phyloP scores from a whole-genome alignment of 1,140 invertebrate species.

The Drosophila bocqueti region DNA sequence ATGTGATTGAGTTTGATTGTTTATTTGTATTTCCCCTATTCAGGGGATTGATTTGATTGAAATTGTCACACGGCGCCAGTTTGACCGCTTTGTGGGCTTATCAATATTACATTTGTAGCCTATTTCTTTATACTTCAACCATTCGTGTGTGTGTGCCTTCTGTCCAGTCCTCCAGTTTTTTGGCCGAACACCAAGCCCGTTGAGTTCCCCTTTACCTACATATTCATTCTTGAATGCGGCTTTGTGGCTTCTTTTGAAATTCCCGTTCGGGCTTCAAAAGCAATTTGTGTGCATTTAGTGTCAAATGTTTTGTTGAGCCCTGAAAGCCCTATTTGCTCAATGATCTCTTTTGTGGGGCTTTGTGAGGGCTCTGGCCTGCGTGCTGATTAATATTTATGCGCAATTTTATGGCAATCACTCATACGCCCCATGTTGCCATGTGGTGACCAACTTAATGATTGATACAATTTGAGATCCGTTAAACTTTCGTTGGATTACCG shows the following conservation, averaged over 20 bases:
- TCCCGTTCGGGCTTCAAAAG: slow-evolving; percentile 65
- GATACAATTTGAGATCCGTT: slow-evolving; percentile 68
- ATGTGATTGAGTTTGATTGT: slow-evolving; percentile 83
- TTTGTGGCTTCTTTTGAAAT: slow-evolving; percentile 62
- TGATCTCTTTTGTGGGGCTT: slow-evolving; percentile 42
- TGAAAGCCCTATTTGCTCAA: slow-evolving; percentile 43
- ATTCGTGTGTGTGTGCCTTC: not conserved
- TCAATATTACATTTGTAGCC: slow-evolving; percentile 72
- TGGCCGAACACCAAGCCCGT: slow-evolving; percentile 22
- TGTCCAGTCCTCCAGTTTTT: slow-evolving; percentile 1
- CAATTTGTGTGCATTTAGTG: slow-evolving; percentile 79
- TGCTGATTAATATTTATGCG: slow-evolving; percentile 60
- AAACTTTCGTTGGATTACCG: slow-evolving; percentile 58
- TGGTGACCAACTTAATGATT: slow-evolving; percentile 60
- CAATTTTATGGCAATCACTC: slow-evolving; percentile 69
- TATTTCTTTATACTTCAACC: slow-evolving; percentile 38
- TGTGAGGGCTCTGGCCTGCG: slow-evolving; percentile 5
- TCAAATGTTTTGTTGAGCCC: slow-evolving; percentile 67
- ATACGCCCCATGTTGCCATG: slow-evolving; percentile 38
- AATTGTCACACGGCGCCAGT: slow-evolving; percentile 45
- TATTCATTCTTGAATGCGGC: slow-evolving; percentile 22
- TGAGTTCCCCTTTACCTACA: slow-evolving; percentile 6
- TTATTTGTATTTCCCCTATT: slow-evolving; percentile 69
- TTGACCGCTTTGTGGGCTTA: slow-evolving; percentile 70
- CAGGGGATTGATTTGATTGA: slow-evolving; percentile 49